These are phyloP conservation scores for Mixornis gularis DNA, from an alignment of 2,113 vertebrate species.

Conservation along the genomic window DNA sequence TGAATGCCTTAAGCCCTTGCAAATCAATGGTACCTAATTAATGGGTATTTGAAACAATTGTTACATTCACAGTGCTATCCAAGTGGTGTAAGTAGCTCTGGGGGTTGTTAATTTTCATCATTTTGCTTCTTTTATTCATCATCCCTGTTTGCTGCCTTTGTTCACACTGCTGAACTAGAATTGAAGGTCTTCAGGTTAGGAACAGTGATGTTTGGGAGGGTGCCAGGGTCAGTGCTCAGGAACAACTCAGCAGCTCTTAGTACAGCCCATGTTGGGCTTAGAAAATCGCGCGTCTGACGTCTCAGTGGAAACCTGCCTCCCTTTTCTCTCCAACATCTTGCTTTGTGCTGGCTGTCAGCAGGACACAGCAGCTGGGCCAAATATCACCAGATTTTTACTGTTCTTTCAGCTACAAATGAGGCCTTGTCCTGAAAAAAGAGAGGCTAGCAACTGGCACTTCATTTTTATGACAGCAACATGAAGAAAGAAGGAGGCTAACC, in stretches of 20 bases:
- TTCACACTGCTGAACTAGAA: neutral
- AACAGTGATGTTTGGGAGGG: neutral
- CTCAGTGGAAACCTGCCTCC: conserved; percentile 9
- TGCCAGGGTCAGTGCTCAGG: neutral
- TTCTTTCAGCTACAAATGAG: conserved; percentile 27
- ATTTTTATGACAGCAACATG: neutral
- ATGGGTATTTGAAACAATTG: neutral
- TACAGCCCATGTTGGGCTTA: neutral
- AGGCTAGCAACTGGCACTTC: neutral
- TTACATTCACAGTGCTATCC: neutral
- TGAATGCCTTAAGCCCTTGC: neutral
- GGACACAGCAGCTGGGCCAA: neutral
- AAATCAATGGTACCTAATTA: neutral
- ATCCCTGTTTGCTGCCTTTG: neutral
- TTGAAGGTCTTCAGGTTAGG: neutral
- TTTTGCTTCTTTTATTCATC: neutral
- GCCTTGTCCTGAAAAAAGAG: conserved; percentile 27
- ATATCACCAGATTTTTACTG: conserved; percentile 33
- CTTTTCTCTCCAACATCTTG: conserved; percentile 8
- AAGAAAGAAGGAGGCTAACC: neutral
- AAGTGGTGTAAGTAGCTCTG: neutral
- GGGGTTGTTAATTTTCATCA: neutral
- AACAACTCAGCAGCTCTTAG: neutral
- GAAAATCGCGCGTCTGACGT: neutral
- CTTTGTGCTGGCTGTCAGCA: conserved; percentile 18